Evolutionary conservation across 2,888 invertebrate species (phyloP), one percentile per base, ranked within the genome.

Genomic region (Troides oblongomaculatus): DNA sequence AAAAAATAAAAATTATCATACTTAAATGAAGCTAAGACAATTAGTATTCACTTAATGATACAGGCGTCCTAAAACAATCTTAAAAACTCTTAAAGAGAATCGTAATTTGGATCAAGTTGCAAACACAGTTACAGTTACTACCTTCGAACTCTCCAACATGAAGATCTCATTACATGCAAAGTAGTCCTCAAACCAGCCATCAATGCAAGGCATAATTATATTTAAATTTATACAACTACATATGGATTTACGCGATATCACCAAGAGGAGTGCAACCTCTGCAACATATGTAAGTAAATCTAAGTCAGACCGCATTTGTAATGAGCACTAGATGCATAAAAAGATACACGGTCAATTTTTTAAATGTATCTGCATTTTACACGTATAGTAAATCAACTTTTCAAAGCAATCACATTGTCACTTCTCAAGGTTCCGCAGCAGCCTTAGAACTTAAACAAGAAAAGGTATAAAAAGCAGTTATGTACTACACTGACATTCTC

Each of bases 311-410:
- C 60, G 59, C 50, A 57, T 67, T 23, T 25, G 46, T 58, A 62
- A 68, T 50, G 43, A 68, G 21, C 4, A 8, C 39, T 12, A 23
- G 12, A 46, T 57, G 18, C 50, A 56, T 63, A 63, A 53, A 64
- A 30, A 59, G n/a, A 59, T 6, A 68, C 46, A 58, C 17, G n/a
- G 46, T 50, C 17, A 46, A 63, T 58, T 63, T 68, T 62, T 63
- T 63, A 68, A 62, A 67, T 50, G 0, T 59, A 60, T 68, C 43
- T 64, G 57, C 56, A 67, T 56, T 59, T 36, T 18, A 53, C 58
- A 64, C 56, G 70, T 72, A 71, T 71, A 71, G 68, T 46, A 59
- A 66, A 66, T 66, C 66, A 60, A 60, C 50, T 60, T 60, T 60
- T 43, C 65, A 46, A 59, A 46, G 58, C 12, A n/a, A 58, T 64